phyloP scores from a whole-genome alignment of 2,888 invertebrate species.

The Oligia fasciuncula region DNA sequence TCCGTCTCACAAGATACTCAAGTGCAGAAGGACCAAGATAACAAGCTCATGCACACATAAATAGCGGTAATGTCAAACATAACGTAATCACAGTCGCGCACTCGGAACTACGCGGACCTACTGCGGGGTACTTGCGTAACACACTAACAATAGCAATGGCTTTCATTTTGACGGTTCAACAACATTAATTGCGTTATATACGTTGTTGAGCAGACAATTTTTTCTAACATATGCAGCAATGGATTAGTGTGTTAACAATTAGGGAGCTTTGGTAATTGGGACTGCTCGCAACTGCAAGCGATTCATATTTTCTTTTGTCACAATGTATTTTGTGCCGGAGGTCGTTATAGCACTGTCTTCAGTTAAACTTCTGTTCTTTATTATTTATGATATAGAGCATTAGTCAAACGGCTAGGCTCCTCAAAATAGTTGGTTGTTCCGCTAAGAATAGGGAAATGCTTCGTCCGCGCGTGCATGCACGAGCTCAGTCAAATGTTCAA shows the following conservation, averaged over 20 bases:
- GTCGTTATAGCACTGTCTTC: constrained; percentile 3
- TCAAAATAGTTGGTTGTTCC: constrained; percentile 38
- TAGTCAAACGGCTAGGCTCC: constrained; percentile 24
- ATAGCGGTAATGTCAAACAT: neutral
- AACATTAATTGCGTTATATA: neutral
- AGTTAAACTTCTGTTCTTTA: constrained; percentile 33
- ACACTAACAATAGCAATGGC: neutral
- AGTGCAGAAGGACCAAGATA: constrained; percentile 23
- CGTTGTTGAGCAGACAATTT: neutral
- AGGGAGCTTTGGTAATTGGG: neutral
- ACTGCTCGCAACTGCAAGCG: neutral
- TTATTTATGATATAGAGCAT: constrained; percentile 16
- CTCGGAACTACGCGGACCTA: neutral
- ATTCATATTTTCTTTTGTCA: constrained; percentile 3
- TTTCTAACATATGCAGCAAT: neutral
- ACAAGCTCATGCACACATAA: constrained; percentile 8
- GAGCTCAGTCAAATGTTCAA: neutral
- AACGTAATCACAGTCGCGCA: neutral
- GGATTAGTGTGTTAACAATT: neutral
- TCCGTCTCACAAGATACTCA: constrained; percentile 10
- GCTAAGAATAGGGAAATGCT: constrained; percentile 21
- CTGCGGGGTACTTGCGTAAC: neutral
- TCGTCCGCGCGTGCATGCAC: neutral
- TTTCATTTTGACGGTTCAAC: neutral
- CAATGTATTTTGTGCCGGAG: neutral